phyloP scores from a whole-genome alignment of 2,888 invertebrate genomes.

The Drosophila robusta region DNA sequence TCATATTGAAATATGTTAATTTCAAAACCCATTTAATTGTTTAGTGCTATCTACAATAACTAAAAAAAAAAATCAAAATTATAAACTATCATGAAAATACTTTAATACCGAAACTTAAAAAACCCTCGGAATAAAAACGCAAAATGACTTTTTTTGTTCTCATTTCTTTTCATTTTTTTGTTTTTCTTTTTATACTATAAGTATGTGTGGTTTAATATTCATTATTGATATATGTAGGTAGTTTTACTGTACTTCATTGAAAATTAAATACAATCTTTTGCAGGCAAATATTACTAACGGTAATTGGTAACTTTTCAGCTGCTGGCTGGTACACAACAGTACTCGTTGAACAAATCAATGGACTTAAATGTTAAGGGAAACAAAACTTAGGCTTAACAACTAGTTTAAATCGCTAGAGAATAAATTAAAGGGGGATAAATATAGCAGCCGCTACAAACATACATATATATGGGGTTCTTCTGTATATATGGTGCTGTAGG shows the following conservation, averaged over 20 bases:
- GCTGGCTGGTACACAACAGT: conserved; percentile 35
- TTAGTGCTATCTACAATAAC: background rate
- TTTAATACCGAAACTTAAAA: too few relatives aligned
- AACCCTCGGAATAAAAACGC: conserved; percentile 62
- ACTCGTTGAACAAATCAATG: conserved; percentile 29
- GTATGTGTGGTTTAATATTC: conserved; percentile 54
- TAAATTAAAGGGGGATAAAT: conserved; percentile 56
- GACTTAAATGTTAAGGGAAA: conserved; percentile 28
- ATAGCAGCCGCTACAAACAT: conserved; percentile 18
- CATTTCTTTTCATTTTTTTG: conserved; percentile 34
- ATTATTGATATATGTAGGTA: conserved; percentile 27
- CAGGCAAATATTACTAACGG: conserved; percentile 36
- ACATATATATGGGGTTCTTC: conserved; percentile 12
- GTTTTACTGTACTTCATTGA: conserved; percentile 53
- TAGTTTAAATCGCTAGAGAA: conserved; percentile 65
- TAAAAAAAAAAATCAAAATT: background rate
- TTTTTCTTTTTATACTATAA: conserved; percentile 51
- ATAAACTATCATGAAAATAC: too few relatives aligned
- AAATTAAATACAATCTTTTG: conserved; percentile 51
- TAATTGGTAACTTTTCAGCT: conserved; percentile 39
- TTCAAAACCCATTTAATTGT: background rate
- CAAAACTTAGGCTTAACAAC: conserved; percentile 44
- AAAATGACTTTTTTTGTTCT: conserved; percentile 59
- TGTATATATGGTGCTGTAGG: conserved; percentile 5
- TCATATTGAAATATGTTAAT: background rate